These are phyloP conservation scores for Odontamblyopus rebecca DNA, from an alignment of 2,797 vertebrate species.

Conservation along the genomic window DNA sequence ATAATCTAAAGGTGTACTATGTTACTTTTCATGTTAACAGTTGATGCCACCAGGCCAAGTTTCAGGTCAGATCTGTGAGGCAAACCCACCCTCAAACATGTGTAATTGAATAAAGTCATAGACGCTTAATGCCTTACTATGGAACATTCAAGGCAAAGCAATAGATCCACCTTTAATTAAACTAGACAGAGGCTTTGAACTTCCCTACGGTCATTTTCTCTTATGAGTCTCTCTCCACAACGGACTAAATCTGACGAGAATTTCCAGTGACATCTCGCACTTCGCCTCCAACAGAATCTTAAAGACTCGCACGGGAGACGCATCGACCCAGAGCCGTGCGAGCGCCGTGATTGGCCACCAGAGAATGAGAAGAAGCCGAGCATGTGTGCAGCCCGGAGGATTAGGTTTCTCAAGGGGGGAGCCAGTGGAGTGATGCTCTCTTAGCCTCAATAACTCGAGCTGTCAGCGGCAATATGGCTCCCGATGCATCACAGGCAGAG, in stretches of 20 bases:
- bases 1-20: no score
- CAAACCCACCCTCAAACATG: no score
- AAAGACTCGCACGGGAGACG: background rate
- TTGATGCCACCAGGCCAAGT: background rate
- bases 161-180: background rate
- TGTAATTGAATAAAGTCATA: no score
- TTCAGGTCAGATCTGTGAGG: background rate
- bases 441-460: conserved; percentile 62
- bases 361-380: conserved; percentile 7
- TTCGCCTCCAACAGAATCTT: conserved; percentile 1
- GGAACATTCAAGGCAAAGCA: no score
- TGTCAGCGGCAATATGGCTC: conserved; percentile 57
- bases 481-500: conserved; percentile 56
- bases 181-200: background rate
- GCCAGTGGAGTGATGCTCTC: conserved; percentile 53
- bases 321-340: background rate
- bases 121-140: no score
- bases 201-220: background rate
- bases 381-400: conserved; percentile 30
- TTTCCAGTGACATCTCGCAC: background rate
- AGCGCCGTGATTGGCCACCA: conserved; percentile 10
- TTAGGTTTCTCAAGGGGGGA: conserved; percentile 42
- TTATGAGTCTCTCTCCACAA: background rate
- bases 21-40: no score
- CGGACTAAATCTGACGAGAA: background rate